Base-by-base conservation (phyloP, 2,113 vertebrate genomes). In the Athene noctua region DNA sequence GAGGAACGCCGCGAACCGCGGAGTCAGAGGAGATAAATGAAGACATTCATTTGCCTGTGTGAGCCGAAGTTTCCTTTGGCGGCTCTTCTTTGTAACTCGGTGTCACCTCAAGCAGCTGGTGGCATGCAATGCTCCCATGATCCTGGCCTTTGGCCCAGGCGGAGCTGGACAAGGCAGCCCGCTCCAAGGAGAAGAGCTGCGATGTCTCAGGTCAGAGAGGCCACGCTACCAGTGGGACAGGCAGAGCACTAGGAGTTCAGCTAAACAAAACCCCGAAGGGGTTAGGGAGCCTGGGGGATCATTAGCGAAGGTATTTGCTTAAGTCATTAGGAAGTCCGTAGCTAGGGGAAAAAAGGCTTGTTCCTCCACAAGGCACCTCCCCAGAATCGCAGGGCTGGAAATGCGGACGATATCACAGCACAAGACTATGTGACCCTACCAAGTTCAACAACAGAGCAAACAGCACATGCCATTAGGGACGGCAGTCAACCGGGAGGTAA, bases 401-500 rank as follows among this genome's bases (percentile, higher is more conserved):
- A 98, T 98, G 98, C 97, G 96, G 98, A 97, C 98, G 98, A 98
- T 98, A 98, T 98, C 97, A 94, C 97, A 97, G 97, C 96, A 74
- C 91, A 97, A 95, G 98, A 97, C 97, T 98, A 97, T 97, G 97
- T 98, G 98, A 98, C 98, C 96, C 98, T 96, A 97, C 98, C 99
- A 99, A 99, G 99, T 99, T 99, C 99, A 99, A 99, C 99, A 99
- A 98, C 99, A 99, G 98, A 99, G 98, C 98, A 99, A 99, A 99
- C 98, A 99, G 98, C 98, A 97, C 98, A 98, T 98, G 98, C 98
- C 98, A 98, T 98, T 98, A 97, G 97, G 97, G 97, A 96, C 97
- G 95, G 97, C 97, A 97, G 79, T 97, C 98, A 94, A 88, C 96
- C 23, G 55, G 91, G 95, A 84, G 85, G 95, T 72, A 96, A 98